Percentiles rank a stretch among this genome's conserved stretches.
Conservation (phyloP, 2,888 invertebrate species). For the Ellobium chinense region DNA sequence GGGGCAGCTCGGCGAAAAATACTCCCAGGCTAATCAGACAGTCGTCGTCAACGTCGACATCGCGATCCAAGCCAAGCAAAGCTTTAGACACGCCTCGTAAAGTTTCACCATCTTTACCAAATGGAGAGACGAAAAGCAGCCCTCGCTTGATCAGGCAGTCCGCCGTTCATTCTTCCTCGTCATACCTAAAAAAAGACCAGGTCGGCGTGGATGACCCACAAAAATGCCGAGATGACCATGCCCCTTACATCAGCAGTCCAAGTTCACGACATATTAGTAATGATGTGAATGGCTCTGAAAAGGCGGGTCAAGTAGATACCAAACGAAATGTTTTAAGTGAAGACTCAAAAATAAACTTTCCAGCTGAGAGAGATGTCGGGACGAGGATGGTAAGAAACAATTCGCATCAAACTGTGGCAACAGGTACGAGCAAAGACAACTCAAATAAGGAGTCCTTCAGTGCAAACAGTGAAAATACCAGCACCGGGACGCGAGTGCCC, state of each 20-base stretch:
- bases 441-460: constrained; percentile 8
- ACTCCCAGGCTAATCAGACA: neutral
- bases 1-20: neutral
- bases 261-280: too few relatives aligned
- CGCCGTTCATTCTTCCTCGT: neutral
- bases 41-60: neutral
- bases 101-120: neutral
- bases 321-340: neutral
- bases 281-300: too few relatives aligned
- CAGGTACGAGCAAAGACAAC: neutral
- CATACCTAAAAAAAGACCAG: too few relatives aligned
- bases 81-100: neutral
- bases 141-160: neutral
- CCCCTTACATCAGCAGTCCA: too few relatives aligned
- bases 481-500: neutral
- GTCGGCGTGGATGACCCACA: too few relatives aligned
- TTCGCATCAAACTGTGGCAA: constrained; percentile 3
- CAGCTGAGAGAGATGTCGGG: neutral
- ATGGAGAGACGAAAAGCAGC: neutral
- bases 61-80: neutral
- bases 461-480: constrained; percentile 27
- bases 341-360: constrained; percentile 7
- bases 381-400: neutral
- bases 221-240: too few relatives aligned
- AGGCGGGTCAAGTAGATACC: too few relatives aligned